These are phyloP conservation scores for Chaenocephalus aceratus DNA, from an alignment of 2,113 vertebrate species.

Conservation along the genomic window DNA sequence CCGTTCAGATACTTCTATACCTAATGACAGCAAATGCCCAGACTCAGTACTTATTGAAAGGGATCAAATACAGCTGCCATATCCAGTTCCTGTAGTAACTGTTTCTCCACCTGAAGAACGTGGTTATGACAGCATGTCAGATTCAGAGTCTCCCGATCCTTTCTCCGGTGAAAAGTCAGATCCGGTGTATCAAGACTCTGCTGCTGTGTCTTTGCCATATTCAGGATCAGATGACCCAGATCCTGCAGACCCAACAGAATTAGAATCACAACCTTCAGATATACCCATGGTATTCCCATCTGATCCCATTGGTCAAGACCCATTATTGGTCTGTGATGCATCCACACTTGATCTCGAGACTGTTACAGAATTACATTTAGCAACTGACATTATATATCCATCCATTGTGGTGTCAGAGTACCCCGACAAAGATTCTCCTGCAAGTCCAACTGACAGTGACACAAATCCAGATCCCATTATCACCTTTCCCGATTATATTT, in stretches of 20 bases:
- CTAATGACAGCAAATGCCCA: conserved; percentile 44
- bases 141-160: conserved; percentile 57
- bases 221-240: conserved; percentile 55
- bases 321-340: conserved; percentile 14
- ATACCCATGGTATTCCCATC: conserved; percentile 3
- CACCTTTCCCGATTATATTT: conserved; percentile 57
- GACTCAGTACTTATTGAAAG: conserved; percentile 61
- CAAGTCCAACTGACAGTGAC: conserved; percentile 62
- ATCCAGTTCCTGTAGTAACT: conserved; percentile 77
- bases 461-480: conserved; percentile 58
- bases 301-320: conserved; percentile 41
- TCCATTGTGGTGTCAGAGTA: conserved; percentile 78
- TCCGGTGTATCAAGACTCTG: conserved; percentile 23
- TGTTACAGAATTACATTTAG: conserved; percentile 20
- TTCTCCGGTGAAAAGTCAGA: conserved; percentile 32
- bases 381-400: conserved; percentile 52
- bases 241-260: conserved; percentile 43
- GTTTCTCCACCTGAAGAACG: conserved; percentile 77
- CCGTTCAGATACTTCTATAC: conserved; percentile 39
- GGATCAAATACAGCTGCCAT: conserved; percentile 58
- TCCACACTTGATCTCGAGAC: conserved; percentile 10
- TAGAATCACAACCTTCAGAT: conserved; percentile 41
- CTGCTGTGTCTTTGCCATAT: conserved; percentile 24
- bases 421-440: conserved; percentile 53
- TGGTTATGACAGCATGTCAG: conserved; percentile 53